Base-by-base conservation (phyloP, 2,113 vertebrate species). In the Egretta garzetta region DNA sequence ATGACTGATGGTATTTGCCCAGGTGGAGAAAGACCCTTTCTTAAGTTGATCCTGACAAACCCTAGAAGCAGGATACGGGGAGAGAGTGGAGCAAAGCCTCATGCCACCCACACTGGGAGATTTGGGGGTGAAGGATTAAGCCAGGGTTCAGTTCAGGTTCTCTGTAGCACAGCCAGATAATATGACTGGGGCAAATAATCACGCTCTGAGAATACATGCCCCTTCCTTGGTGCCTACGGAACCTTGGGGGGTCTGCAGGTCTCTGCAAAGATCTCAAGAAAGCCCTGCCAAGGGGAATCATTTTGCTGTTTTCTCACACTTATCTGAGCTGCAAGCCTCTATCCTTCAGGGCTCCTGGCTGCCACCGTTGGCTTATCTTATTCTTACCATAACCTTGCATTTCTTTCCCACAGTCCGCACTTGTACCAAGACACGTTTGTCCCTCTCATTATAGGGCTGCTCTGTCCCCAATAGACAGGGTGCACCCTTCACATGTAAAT, bases 181-280 rank as follows among this genome's bases (percentile, higher is more conserved):
- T 76, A 66, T 1, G 3, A 60, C 1, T 68, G 58, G 23, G 26
- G 72, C 47, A 41, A 80, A 27, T 3, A 53, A 30, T 24, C 49
- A 14, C 1, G 2, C 21, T 59, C 35, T 52, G 63, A 1, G 9
- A 58, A 32, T 8, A 28, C 1, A 0, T 35, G 35, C 30, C 50
- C 55, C 50, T 39, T 27, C 64, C 68, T 55, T 1, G 1, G 58
- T 12, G 53, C 84, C 74, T 20, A 53, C 22, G 55, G 55, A 8
- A 63, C 8, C n/a, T 12, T 49, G 1, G 64, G 20, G 17, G 21
- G 10, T 18, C 77, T 35, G n/a, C 2, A 2, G 55, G 49, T 56
- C 49, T 63, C 52, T 47, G 60, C 63, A 64, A 35, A 71, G 64
- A 66, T 59, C 59, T 24, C 39, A 35, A 22, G 12, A 39, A 35